Percentiles rank a stretch among this genome's conserved stretches.
These are phyloP conservation scores for Drosophila trichaetosa DNA, from an alignment of 2,888 invertebrate species.

Conservation along the genomic window DNA sequence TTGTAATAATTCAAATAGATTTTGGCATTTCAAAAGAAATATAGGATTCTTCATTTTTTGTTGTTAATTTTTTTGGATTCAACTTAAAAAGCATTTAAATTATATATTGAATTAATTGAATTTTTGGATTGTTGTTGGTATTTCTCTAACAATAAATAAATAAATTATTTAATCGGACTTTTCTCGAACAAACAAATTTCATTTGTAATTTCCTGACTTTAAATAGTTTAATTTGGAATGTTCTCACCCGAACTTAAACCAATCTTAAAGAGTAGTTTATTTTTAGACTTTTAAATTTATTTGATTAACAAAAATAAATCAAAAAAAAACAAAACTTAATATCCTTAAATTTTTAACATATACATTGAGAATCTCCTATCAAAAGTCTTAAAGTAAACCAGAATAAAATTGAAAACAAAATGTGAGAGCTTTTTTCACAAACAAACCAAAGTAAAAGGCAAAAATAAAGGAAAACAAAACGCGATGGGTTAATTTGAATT, in stretches of 20 bases:
- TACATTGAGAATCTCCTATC: no score
- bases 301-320: neutral
- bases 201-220: neutral
- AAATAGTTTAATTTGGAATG: neutral
- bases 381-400: neutral
- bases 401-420: neutral
- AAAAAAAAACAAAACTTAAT: neutral
- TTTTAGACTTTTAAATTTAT: neutral
- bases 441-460: conserved; percentile 4
- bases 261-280: neutral
- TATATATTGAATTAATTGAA: neutral
- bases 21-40: neutral
- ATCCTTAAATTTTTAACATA: neutral
- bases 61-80: neutral
- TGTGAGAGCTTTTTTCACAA: neutral
- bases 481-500: conserved; percentile 33
- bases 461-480: conserved; percentile 19
- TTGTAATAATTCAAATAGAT: neutral
- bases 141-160: neutral
- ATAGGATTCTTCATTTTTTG: neutral
- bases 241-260: neutral
- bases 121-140: neutral
- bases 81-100: neutral
- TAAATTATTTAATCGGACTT: neutral
- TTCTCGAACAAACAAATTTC: neutral